Evolutionary conservation across 1,140 invertebrate genomes (phyloP).

Genomic region (Drosophila bocqueti): DNA sequence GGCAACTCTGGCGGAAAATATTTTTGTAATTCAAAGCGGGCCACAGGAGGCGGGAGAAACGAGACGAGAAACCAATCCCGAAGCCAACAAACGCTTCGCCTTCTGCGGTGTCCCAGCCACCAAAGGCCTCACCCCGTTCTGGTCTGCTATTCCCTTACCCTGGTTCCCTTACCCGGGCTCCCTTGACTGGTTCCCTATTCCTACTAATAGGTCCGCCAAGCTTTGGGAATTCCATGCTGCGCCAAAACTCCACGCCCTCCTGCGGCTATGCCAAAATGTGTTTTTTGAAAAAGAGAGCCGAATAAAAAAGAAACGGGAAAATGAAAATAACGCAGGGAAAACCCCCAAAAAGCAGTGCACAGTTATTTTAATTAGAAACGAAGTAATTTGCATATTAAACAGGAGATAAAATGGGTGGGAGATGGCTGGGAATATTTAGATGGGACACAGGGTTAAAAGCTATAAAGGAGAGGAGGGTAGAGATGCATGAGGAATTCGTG

Average conservation of each 20-base stretch:
- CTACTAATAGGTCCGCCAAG: slow-evolving; percentile 59
- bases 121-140: neutral
- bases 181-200: slow-evolving; percentile 1
- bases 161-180: neutral
- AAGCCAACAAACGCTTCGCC: slow-evolving; percentile 24
- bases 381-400: slow-evolving; percentile 80
- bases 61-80: slow-evolving; percentile 22
- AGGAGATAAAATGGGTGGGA: slow-evolving; percentile 2
- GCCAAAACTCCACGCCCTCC: neutral
- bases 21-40: slow-evolving; percentile 67
- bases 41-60: slow-evolving; percentile 33
- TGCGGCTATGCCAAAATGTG: slow-evolving; percentile 58
- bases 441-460: slow-evolving; percentile 1
- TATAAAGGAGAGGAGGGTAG: neutral
- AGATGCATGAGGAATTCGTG: slow-evolving; percentile 2
- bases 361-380: slow-evolving; percentile 82
- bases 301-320: slow-evolving; percentile 38
- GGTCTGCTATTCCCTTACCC: neutral
- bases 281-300: slow-evolving; percentile 57
- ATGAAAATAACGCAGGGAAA: slow-evolving; percentile 30
- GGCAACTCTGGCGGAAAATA: slow-evolving; percentile 69
- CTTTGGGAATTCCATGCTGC: slow-evolving; percentile 21
- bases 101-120: slow-evolving; percentile 21
- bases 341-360: slow-evolving; percentile 66
- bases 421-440: neutral